phyloP scores from a whole-genome alignment of 1,140 invertebrate species.

The Drosophila sp. region DNA sequence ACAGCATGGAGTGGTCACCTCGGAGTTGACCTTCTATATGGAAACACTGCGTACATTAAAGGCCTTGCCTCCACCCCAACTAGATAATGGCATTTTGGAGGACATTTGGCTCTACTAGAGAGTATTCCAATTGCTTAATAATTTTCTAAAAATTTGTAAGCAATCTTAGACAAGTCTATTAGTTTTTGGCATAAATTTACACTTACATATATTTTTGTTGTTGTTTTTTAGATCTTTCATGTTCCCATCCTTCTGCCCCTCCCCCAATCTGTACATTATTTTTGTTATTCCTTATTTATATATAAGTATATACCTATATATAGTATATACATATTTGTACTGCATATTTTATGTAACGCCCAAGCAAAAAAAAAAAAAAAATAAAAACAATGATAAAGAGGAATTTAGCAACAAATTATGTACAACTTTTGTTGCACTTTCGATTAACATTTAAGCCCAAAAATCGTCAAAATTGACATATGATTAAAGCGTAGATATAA shows the following conservation, averaged over 20 bases:
- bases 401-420: conserved; percentile 11
- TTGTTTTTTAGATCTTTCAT: not conserved
- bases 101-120: conserved; percentile 87
- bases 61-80: conserved; percentile 89
- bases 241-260: not conserved
- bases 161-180: conserved; percentile 25
- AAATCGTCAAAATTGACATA: conserved; percentile 3
- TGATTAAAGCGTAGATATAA: conserved; percentile 10
- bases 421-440: conserved; percentile 14
- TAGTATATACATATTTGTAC: conserved; percentile 10
- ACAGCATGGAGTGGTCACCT: conserved; percentile 97
- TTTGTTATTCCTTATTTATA: conserved; percentile 14
- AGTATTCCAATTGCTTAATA: conserved; percentile 46
- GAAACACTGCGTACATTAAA: conserved; percentile 94
- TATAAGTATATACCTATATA: not conserved
- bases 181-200: conserved; percentile 20
- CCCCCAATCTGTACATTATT: not conserved
- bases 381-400: not conserved
- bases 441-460: conserved; percentile 7
- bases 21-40: conserved; percentile 97
- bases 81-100: conserved; percentile 89
- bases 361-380: conserved; percentile 10
- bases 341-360: conserved; percentile 20
- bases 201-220: not conserved
- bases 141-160: conserved; percentile 5